Conservation (phyloP, 1,140 invertebrate genomes). For the Paramacrobiotus metropolitanus region DNA sequence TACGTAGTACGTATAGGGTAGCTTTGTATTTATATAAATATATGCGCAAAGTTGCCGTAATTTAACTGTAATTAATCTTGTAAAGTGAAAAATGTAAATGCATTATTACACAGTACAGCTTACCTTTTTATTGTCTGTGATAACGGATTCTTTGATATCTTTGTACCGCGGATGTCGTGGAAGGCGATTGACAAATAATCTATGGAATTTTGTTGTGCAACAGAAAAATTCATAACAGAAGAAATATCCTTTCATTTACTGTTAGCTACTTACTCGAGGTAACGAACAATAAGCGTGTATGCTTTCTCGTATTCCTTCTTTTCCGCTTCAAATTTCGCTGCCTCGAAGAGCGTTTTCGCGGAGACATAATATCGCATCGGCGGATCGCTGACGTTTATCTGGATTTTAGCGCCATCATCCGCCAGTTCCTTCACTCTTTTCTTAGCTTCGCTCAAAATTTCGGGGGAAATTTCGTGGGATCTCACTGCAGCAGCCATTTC, state of each 20-base stretch:
- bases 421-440: neutral
- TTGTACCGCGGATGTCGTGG: neutral
- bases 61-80: too few relatives aligned
- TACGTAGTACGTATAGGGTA: too few relatives aligned
- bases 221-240: too few relatives aligned
- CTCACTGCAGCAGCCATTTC: too few relatives aligned
- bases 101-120: neutral
- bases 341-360: neutral
- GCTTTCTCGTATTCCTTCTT: neutral
- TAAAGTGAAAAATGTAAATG: neutral
- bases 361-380: neutral
- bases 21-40: too few relatives aligned
- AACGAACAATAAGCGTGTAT: neutral
- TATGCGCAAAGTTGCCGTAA: too few relatives aligned
- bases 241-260: too few relatives aligned
- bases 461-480: too few relatives aligned
- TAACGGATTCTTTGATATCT: neutral
- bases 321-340: neutral
- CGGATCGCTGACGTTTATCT: neutral
- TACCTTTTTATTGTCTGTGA: neutral
- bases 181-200: neutral
- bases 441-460: too few relatives aligned
- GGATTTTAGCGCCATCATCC: neutral
- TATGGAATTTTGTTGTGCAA: too few relatives aligned
- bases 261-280: neutral